phyloP scores from a whole-genome alignment of 1,140 invertebrate species.

The Telenomus remus region DNA sequence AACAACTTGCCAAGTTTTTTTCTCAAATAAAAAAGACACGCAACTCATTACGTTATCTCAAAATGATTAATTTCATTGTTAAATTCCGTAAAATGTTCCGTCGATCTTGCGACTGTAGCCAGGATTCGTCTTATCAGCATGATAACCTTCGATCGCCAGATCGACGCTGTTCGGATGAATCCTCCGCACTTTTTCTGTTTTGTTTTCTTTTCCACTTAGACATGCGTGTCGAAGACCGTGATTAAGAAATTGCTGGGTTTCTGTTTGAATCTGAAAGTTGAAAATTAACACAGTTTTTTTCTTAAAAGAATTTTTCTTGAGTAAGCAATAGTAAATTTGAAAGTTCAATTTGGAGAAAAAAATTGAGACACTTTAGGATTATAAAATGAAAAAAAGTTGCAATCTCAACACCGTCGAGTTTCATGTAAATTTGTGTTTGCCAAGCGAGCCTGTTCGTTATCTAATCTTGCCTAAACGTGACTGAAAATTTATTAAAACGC shows the following conservation, averaged over 20 bases:
- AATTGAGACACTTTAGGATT: too few relatives aligned
- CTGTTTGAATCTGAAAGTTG: slow-evolving; percentile 48
- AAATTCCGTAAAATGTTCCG: slow-evolving; percentile 73
- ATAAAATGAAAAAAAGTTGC: too few relatives aligned
- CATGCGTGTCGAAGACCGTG: slow-evolving; percentile 48
- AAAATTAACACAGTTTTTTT: too few relatives aligned
- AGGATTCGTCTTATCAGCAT: slow-evolving; percentile 72
- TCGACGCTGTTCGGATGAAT: slow-evolving; percentile 72
- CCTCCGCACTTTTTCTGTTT: slow-evolving; percentile 49
- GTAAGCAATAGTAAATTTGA: too few relatives aligned
- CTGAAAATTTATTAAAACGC: slow-evolving; percentile 65
- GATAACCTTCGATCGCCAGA: slow-evolving; percentile 72
- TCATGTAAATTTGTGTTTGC: slow-evolving; percentile 65
- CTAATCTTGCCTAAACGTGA: slow-evolving; percentile 64
- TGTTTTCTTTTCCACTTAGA: slow-evolving; percentile 28
- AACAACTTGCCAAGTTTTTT: background rate
- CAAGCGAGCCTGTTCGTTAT: slow-evolving; percentile 57
- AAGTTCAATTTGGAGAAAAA: too few relatives aligned
- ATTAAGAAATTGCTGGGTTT: slow-evolving; percentile 40
- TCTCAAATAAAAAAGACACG: background rate
- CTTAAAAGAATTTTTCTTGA: too few relatives aligned
- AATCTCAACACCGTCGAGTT: slow-evolving; percentile 25
- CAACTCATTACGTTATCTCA: slow-evolving; percentile 11
- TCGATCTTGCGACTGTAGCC: slow-evolving; percentile 74
- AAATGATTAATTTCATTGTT: slow-evolving; percentile 32